A percentile compares a stretch with the other conserved stretches of the same genome.
These are phyloP conservation scores for Epinephelus cyanopodus DNA, from an alignment of 2,113 vertebrate species.

Conservation along the genomic window DNA sequence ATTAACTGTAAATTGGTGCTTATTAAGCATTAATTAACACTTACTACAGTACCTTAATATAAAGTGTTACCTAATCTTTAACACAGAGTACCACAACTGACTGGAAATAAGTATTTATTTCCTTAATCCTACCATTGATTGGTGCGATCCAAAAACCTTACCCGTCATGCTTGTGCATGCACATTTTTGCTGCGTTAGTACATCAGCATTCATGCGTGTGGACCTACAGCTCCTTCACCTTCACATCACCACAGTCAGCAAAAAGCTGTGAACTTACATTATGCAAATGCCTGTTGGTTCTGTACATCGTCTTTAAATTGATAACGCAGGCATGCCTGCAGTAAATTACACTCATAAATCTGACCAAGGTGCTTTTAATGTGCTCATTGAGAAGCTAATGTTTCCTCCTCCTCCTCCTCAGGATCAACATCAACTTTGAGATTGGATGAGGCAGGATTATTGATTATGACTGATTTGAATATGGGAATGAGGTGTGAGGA, in stretches of 20 bases:
- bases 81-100: neutral
- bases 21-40: no score
- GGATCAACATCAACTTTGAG: conserved; percentile 28
- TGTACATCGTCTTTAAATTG: conserved; percentile 59
- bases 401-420: conserved; percentile 32
- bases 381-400: conserved; percentile 56
- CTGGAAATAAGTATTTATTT: neutral
- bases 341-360: conserved; percentile 75
- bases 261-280: conserved; percentile 42
- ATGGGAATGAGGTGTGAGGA: neutral
- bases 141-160: conserved; percentile 2
- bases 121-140: neutral
- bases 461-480: conserved; percentile 47
- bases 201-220: conserved; percentile 9
- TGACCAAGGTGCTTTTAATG: conserved; percentile 65
- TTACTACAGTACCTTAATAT: no score
- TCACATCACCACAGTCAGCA: conserved; percentile 53
- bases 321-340: conserved; percentile 38
- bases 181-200: conserved; percentile 28
- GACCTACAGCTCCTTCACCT: conserved; percentile 4
- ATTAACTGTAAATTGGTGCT: no score
- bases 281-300: conserved; percentile 65
- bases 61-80: no score
- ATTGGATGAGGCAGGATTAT: conserved; percentile 42
- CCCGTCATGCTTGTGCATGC: neutral